Evolutionary conservation across 2,888 invertebrate genomes (phyloP), one percentile per base, ranked within the genome.

Genomic region (Drosophila borealis): DNA sequence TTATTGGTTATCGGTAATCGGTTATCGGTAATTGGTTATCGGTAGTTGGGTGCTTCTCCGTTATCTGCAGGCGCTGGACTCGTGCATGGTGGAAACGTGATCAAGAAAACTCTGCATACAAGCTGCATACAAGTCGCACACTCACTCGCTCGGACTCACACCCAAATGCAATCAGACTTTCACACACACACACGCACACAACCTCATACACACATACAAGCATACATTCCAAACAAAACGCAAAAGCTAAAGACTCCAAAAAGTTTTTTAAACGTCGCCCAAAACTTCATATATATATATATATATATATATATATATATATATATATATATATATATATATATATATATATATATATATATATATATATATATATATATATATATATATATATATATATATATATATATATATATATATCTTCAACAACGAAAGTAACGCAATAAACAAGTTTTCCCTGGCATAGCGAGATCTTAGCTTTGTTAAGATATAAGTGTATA

Each of bases 21-120:
- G 63, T 37, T 61, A 61, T 61, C 42, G 54, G 42, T 39, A 53
- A 65, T 53, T 53, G 53, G 9, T 64, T 57, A 60, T 61, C 60
- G 65, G n/a, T 14, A 11, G 48, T 65, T 54, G 51, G 57, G 57
- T 62, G 50, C 37, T 39, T 49, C 51, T 53, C 71, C 62, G 53
- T 62, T 70, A 61, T 42, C 50, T 60, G 55, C 54, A 50, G 66
- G 55, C 54, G 56, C 50, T 65, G 51, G 55, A 68, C 53, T 61
- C 61, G 29, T 67, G 45, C 42, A 29, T 29, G 56, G 21, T 60
- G 81, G 86, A 88, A 87, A 84, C 72, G 49, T 91, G 91, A 91
- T 81, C 90, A 89, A 90, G 81, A 91, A 90, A 91, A 91, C 91
- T 91, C 90, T 90, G 91, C 76, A 74, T 62, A 17, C 17, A 17